Conservation (phyloP, 2,113 vertebrate genomes). For the Oryzias woworae region DNA sequence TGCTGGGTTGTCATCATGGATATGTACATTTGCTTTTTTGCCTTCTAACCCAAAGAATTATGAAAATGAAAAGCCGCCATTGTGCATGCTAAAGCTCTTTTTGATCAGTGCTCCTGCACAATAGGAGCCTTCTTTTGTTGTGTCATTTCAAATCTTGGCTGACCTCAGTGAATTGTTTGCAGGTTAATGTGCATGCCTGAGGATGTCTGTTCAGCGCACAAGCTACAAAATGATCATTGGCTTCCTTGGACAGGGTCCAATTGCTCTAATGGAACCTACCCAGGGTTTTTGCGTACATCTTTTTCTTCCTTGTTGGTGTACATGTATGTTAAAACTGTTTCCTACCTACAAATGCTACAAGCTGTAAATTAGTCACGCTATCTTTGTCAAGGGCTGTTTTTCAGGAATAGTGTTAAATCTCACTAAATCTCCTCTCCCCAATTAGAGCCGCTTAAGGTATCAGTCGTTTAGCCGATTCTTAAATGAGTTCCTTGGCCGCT, state of each 20-base stretch:
- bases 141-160: conserved; percentile 33
- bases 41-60: conserved; percentile 57
- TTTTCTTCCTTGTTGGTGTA: conserved; percentile 4
- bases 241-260: not conserved
- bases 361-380: conserved; percentile 41
- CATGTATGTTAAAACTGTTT: conserved; percentile 12
- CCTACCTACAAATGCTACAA: conserved; percentile 27
- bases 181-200: conserved; percentile 27
- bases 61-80: conserved; percentile 61
- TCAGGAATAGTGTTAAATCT: conserved; percentile 51
- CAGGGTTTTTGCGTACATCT: conserved; percentile 7
- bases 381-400: conserved; percentile 47
- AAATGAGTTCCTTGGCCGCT: conserved; percentile 34
- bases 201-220: not conserved
- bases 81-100: conserved; percentile 45
- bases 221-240: conserved; percentile 20
- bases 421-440: conserved; percentile 42
- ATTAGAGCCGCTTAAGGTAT: conserved; percentile 58
- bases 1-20: conserved; percentile 49
- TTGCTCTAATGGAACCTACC: conserved; percentile 17
- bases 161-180: conserved; percentile 38
- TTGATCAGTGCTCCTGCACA: conserved; percentile 59
- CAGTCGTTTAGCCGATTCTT: conserved; percentile 48
- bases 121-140: conserved; percentile 50
- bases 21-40: conserved; percentile 22